Base-by-base conservation (phyloP, 2,888 invertebrate genomes). In the Drosophila pseudotalamancana region DNA sequence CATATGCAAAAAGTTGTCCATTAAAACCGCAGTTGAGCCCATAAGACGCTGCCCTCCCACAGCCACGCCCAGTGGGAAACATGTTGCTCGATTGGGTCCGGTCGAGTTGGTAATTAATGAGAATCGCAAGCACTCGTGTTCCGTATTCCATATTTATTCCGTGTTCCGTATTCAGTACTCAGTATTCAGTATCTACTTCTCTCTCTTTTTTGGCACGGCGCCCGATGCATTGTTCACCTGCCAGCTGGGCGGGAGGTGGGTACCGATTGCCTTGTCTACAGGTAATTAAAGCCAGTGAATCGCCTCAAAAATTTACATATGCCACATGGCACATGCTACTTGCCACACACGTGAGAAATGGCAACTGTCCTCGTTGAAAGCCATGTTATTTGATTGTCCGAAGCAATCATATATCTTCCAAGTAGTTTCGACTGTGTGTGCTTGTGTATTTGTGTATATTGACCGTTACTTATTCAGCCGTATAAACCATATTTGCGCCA, bases 351-450 rank as follows among this genome's bases (percentile, higher is more conserved):
- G 83, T 85, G 81, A 79, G 81, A 82, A 83, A 79, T 53, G 70
- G 64, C 77, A 79, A 71, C 68, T 80, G 79, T 69, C 61, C 68
- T 65, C 65, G 56, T 49, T 49, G 59, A 43, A 60, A 69, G 68
- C 62, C 77, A 64, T 79, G 80, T 72, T 82, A 79, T 85, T 79
- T 79, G 77, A 83, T 76, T 79, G 77, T 82, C 61, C 68, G 68
- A 82, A 55, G 66, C 63, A 59, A 60, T 60, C 62, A 53, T 59
- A 63, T 48, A 55, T 35, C 46, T 59, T 61, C 8, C 46, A 1
- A 2, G 11, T 37, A 23, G 14, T 29, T 43, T 14, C n/a, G 6
- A 6, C 16, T 27, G 29, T 39, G 34, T 54, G 48, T 40, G 29
- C 12, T 16, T 53, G 34, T 48, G 42, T 34, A 23, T 9, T 8